Base-by-base conservation (phyloP, 2,797 vertebrate species). In the Enteromius trimaculatus region DNA sequence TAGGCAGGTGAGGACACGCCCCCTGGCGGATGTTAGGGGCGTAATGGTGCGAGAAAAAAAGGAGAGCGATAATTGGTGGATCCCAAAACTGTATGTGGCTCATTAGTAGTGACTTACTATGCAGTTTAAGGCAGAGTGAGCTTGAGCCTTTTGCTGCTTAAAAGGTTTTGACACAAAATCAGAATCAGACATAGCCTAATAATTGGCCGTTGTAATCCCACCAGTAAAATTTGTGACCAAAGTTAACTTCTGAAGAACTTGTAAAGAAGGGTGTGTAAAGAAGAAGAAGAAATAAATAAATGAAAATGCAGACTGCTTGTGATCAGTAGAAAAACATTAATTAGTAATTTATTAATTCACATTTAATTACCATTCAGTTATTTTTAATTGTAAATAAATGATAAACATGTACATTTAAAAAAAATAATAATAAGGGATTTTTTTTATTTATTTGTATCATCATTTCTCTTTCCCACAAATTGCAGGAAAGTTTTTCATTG, bases 1-100 rank as follows among this genome's bases (percentile, higher is more conserved):
- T 39, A 78, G 65, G 82, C 87, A 86, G 86, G 87, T 90, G 82
- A 78, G 81, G 85, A 83, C 66, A 64, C 51, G 47, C 81, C 75
- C 65, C 26, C 74, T 83, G 14, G 34, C 8, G 65, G 74, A 19
- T 65, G 17, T n/a, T 53, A 70, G 39, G 55, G 81, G 53, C 29
- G 74, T 26, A 21, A 16, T 47, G 13, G 11, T 83, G 21, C 6
- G 64, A 4, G 13, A 17, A 21, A 64, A 4, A 66, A 58, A 11
- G 31, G 31, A 55, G 34, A 76, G 3, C 4, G 47, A n/a, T 68
- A 23, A 44, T 82, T 82, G 62, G 62, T 68, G 44, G 23, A 58
- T 68, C 23, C 10, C 31, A 66, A n/a, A 21, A 29, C 49, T 44
- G 14, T 13, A 14, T 19, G 66, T 87, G 86, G 80, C 84, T 91